These are phyloP conservation scores for Heloderma charlesbogerti DNA, from an alignment of 2,113 vertebrate genomes.

Conservation along the genomic window DNA sequence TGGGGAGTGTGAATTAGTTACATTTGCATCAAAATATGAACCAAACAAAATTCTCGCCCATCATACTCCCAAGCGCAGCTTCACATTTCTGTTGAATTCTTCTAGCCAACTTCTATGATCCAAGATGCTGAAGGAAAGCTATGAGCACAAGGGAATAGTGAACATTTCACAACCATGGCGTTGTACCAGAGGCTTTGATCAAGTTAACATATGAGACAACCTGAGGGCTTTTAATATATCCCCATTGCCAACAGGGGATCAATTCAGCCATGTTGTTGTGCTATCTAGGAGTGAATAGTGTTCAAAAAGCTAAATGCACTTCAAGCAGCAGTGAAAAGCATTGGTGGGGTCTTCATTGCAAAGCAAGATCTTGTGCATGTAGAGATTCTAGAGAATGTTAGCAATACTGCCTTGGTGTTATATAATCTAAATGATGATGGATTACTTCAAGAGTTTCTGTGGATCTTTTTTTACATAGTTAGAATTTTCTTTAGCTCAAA, in stretches of 20 bases:
- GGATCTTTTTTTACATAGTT: neutral
- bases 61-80: neutral
- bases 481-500: neutral
- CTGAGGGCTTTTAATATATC: neutral
- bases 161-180: neutral
- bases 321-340: neutral
- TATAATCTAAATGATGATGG: neutral
- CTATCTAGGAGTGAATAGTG: neutral
- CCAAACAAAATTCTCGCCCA: too few species aligned
- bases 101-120: neutral
- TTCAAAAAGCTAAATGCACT: neutral
- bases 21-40: too few species aligned
- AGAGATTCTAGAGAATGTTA: neutral
- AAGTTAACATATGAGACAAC: neutral
- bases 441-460: neutral
- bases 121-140: neutral
- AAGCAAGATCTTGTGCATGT: neutral
- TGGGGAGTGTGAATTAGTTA: too few species aligned
- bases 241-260: neutral
- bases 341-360: neutral
- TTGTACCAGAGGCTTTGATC: neutral
- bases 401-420: neutral
- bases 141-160: neutral
- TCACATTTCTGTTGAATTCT: neutral
- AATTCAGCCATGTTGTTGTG: neutral